These are phyloP conservation scores for Noctuana brunneofusca DNA, from an alignment of 2,888 invertebrate species.

Conservation along the genomic window DNA sequence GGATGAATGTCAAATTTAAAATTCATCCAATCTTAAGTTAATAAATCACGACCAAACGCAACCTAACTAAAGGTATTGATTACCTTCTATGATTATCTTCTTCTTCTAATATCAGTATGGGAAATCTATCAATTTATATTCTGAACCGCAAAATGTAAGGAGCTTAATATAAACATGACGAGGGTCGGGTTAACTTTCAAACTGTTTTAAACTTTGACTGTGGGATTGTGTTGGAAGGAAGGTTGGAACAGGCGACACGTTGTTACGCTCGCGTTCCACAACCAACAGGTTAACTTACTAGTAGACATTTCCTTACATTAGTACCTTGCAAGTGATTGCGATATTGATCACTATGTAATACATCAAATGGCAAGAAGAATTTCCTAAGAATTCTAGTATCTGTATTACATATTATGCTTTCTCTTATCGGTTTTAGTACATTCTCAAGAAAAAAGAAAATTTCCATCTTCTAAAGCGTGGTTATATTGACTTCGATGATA, in stretches of 20 bases:
- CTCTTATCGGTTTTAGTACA: too few species aligned
- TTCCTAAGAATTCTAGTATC: background rate
- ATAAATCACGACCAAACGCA: too few species aligned
- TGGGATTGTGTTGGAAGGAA: slow-evolving; percentile 1
- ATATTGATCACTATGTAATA: background rate
- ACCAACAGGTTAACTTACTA: background rate
- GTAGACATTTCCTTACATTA: background rate
- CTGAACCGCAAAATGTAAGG: background rate
- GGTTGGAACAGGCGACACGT: background rate
- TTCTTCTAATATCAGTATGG: background rate
- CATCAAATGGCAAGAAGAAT: background rate
- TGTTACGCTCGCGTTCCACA: background rate
- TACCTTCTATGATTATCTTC: too few species aligned
- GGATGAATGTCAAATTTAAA: too few species aligned
- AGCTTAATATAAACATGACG: slow-evolving; percentile 24
- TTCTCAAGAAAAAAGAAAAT: too few species aligned
- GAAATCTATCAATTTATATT: slow-evolving; percentile 15
- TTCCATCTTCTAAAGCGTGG: too few species aligned
- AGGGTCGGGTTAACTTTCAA: slow-evolving; percentile 5
- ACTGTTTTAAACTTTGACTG: slow-evolving; percentile 21
- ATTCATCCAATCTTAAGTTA: too few species aligned
- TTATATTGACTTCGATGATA: too few species aligned
- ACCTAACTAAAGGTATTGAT: too few species aligned
- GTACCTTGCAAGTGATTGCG: too few species aligned
- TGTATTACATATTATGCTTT: too few species aligned